phyloP scores from a whole-genome alignment of 2,797 vertebrate genomes.

The Columba guinea region DNA sequence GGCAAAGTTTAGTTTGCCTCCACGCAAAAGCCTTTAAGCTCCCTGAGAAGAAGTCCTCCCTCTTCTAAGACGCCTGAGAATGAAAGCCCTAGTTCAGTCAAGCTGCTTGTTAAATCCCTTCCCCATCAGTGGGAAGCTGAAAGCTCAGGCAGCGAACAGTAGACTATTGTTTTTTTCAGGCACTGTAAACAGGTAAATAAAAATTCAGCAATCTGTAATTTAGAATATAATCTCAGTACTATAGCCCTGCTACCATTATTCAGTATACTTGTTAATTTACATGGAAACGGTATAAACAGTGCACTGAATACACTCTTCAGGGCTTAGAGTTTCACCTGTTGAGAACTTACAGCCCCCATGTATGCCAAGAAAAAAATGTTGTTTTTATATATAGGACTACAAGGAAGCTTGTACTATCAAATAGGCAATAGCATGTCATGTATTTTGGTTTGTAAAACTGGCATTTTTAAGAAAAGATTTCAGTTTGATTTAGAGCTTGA shows the following conservation, averaged over 20 bases:
- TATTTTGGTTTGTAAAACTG: constrained; percentile 67
- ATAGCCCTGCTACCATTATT: not conserved
- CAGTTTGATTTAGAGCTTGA: constrained; percentile 75
- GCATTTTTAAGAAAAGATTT: constrained; percentile 74
- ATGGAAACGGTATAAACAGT: not conserved
- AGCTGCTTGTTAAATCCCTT: not conserved
- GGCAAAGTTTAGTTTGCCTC: not conserved
- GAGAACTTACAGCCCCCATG: not conserved
- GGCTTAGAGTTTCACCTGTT: not conserved
- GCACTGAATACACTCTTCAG: not conserved
- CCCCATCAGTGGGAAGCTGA: not conserved
- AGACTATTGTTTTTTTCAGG: not conserved
- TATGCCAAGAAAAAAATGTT: not conserved
- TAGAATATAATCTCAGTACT: not conserved
- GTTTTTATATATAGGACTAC: not conserved
- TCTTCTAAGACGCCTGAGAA: not conserved
- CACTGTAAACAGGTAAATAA: not conserved
- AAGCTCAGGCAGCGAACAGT: not conserved
- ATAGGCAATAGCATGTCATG: constrained; percentile 47
- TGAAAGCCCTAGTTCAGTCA: not conserved
- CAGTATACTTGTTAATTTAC: not conserved
- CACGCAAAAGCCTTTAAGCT: not conserved
- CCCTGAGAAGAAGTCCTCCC: not conserved
- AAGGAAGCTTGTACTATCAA: constrained; percentile 57
- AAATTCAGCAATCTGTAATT: not conserved